phyloP scores from a whole-genome alignment of 2,113 vertebrate species.

The Podocnemis expansa region DNA sequence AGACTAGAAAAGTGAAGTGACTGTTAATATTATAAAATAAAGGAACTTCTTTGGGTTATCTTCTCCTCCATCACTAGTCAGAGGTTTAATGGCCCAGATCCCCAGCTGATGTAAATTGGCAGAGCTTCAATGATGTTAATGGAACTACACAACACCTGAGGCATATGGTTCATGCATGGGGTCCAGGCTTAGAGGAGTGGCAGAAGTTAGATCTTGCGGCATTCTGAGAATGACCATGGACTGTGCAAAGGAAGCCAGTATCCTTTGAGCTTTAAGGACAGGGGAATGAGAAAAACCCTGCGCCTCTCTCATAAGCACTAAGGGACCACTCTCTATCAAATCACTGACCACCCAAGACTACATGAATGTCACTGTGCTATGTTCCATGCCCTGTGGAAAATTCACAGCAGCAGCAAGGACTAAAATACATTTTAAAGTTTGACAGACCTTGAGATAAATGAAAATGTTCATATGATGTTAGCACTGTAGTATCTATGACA shows the following conservation, averaged over 20 bases:
- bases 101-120: not conserved
- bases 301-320: not conserved
- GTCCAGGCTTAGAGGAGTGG: not conserved
- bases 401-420: not conserved
- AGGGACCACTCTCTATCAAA: not conserved
- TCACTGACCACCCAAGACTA: rapidly evolving
- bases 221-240: not conserved
- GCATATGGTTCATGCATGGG: not conserved
- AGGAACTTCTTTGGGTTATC: not conserved
- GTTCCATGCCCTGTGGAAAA: not conserved
- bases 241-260: rapidly evolving
- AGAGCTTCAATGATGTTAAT: not conserved
- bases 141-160: not conserved
- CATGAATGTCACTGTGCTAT: rapidly evolving
- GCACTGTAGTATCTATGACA: rapidly evolving
- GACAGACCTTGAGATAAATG: not conserved
- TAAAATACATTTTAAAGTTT: not conserved
- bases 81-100: not conserved
- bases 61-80: not conserved
- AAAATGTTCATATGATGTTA: rapidly evolving
- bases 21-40: not conserved
- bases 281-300: not conserved
- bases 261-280: not conserved
- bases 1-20: not conserved
- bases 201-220: not conserved